Base-by-base conservation (phyloP, 1,140 invertebrate genomes). In the Pseudachorutes palmiensis region DNA sequence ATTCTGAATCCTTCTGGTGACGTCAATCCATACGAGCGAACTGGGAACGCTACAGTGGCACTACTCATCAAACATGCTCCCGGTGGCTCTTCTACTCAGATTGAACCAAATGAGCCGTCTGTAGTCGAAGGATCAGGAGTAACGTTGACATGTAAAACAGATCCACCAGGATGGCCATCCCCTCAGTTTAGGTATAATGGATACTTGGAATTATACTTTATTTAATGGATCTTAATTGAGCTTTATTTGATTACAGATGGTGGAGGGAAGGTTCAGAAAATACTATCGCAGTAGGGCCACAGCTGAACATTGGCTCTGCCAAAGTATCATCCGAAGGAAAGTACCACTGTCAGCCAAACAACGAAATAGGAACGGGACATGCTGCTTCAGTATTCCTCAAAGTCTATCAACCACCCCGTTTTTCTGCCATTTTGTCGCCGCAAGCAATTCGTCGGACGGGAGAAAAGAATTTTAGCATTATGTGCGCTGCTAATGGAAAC, bases 341-440 rank as follows among this genome's bases (percentile, higher is more conserved):
- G 24, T 95, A 95, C 76, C 87, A 88, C 74, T 96, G 93, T 75
- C 88, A 92, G 75, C 91, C 91, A 0, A 86, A 85, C 22, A 96
- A 95, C 75, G 89, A 91, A 76, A 82, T 94, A 66, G 93, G 93
- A 2, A 86, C 86, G 58, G 90, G 92, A 0, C 88, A 90, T 71
- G 81, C 87, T 51, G 90, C 89, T 0, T 88, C 88, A 0, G 89
- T 92, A 14, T 84, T 85, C 61, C 80, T 96, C 1, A 88, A 88
- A 75, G 91, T 96, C 0, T 85, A 92, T 75, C 91, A 94, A 75
- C 87, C 90, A 0, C 91, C 92, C 0, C 86, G 87, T 65, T 88
- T 95, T 74, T 81, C 89, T 49, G 83, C 86, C 26, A 89, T 91
- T 75, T 79, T 94, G n/a, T 87, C 67, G 28, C 65, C 72, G 32